Evolutionary conservation across 2,797 vertebrate species (phyloP).

Genomic region (Catamblyrhynchus diadema): DNA sequence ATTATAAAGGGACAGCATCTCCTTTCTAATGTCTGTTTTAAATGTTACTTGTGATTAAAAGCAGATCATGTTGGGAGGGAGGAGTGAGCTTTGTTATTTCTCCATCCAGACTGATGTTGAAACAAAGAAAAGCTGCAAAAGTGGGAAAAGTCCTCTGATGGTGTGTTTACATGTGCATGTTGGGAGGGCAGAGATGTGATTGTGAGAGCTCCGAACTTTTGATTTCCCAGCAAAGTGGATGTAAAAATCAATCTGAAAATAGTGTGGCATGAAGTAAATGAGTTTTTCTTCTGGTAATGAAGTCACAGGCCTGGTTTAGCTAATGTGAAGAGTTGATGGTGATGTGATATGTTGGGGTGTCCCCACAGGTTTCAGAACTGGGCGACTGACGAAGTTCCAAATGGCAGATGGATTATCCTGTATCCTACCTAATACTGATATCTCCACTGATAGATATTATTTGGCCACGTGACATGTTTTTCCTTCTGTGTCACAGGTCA

Average conservation of each 20-base stretch:
- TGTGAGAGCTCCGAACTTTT: not conserved
- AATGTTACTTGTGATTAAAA: slow-evolving; percentile 65
- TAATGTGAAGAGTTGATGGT: not conserved
- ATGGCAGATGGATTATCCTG: not conserved
- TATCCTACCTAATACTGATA: not conserved
- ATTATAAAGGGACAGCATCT: slow-evolving; percentile 67
- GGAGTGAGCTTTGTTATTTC: slow-evolving; percentile 22
- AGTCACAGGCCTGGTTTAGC: not conserved
- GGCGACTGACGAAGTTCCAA: not conserved
- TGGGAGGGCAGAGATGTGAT: not conserved
- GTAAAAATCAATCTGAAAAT: not conserved
- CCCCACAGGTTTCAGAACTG: not conserved
- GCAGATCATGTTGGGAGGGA: not conserved
- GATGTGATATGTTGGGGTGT: rapidly evolving
- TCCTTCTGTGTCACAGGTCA: not conserved
- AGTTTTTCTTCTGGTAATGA: not conserved
- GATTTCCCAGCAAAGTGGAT: not conserved
- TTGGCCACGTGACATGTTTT: not conserved
- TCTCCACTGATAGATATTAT: not conserved
- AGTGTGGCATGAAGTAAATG: not conserved
- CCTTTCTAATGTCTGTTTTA: slow-evolving; percentile 61
- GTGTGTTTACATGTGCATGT: rapidly evolving
- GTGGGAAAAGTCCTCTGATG: not conserved
- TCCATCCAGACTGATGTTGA: not conserved
- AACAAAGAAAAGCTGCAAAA: slow-evolving; percentile 21